A percentile compares a stretch with the other conserved stretches of the same genome.
Evolutionary conservation across 2,113 vertebrate species (phyloP).

Genomic region (Cygnus buccinator): DNA sequence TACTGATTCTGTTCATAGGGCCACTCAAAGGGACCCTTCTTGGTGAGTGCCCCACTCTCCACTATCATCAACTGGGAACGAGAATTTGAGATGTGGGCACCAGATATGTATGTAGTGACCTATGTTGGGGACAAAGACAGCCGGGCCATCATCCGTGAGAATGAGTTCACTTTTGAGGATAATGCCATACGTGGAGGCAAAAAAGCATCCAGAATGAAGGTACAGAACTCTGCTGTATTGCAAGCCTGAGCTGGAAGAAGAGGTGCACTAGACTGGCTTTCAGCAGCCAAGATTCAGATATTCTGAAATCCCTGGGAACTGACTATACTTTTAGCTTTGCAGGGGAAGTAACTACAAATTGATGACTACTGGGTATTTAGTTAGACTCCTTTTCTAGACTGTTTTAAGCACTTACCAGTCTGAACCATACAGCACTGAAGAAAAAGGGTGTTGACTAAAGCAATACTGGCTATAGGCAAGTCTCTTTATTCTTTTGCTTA

Average conservation of each 20-base stretch:
- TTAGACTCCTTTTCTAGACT: background rate
- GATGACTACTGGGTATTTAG: background rate
- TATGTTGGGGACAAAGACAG: conserved; percentile 97
- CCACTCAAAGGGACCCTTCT: conserved; percentile 95
- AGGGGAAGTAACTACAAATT: background rate
- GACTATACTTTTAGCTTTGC: background rate
- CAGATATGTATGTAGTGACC: conserved; percentile 97
- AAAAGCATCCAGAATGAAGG: conserved; percentile 97
- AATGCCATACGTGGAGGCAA: conserved; percentile 96
- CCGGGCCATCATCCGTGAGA: conserved; percentile 95
- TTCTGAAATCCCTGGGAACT: background rate
- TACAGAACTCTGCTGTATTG: conserved; percentile 33
- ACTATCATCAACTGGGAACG: conserved; percentile 99
- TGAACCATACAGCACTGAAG: background rate
- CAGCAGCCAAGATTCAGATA: background rate
- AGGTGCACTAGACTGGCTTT: background rate
- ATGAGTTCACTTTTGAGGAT: conserved; percentile 97
- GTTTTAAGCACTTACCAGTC: background rate
- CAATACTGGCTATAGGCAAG: background rate
- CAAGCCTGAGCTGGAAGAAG: background rate
- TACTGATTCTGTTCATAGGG: conserved; percentile 76
- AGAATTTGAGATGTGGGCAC: conserved; percentile 99
- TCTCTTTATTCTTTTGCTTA: background rate
- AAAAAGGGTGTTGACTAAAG: background rate
- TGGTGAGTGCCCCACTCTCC: conserved; percentile 95